Evolutionary conservation across 2,888 invertebrate species (phyloP).

Genomic region (Cheilosia vernalis): DNA sequence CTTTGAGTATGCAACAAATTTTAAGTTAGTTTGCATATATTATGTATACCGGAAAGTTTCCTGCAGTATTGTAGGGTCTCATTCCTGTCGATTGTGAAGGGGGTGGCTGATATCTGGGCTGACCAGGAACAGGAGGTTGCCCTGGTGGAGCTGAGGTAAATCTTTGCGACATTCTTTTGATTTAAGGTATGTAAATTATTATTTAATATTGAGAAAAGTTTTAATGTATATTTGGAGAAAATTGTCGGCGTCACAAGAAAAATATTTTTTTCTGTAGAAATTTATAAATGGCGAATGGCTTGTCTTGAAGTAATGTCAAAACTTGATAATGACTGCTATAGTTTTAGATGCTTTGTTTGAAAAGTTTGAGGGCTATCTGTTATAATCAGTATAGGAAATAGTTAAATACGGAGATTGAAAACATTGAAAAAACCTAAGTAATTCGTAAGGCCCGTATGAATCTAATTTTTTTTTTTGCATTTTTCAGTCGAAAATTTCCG

Average conservation of each 20-base stretch:
- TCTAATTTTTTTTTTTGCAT: too few relatives aligned
- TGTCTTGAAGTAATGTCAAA: constrained; percentile 36
- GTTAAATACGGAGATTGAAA: too few relatives aligned
- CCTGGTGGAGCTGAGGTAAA: constrained; percentile 80
- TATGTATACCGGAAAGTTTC: constrained; percentile 89
- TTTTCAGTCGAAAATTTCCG: too few relatives aligned
- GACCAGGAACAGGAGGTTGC: constrained; percentile 79
- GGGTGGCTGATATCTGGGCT: constrained; percentile 81
- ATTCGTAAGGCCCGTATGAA: too few relatives aligned
- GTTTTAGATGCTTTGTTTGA: constrained; percentile 8
- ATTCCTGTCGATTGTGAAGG: constrained; percentile 81
- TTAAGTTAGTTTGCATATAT: constrained; percentile 22
- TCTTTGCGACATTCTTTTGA: constrained; percentile 80
- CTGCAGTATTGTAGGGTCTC: constrained; percentile 84
- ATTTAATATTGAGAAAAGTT: background rate
- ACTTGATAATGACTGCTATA: constrained; percentile 25
- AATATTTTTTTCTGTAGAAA: constrained; percentile 14
- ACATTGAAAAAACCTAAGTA: too few relatives aligned
- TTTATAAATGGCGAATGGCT: constrained; percentile 58
- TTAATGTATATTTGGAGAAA: background rate
- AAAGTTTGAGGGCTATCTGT: too few relatives aligned
- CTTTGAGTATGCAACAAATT: background rate
- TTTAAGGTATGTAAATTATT: background rate
- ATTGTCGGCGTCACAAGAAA: constrained; percentile 16
- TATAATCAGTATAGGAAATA: too few relatives aligned